Base-by-base conservation (phyloP, 2,888 invertebrate genomes). In the Habrosyne pyritoides region DNA sequence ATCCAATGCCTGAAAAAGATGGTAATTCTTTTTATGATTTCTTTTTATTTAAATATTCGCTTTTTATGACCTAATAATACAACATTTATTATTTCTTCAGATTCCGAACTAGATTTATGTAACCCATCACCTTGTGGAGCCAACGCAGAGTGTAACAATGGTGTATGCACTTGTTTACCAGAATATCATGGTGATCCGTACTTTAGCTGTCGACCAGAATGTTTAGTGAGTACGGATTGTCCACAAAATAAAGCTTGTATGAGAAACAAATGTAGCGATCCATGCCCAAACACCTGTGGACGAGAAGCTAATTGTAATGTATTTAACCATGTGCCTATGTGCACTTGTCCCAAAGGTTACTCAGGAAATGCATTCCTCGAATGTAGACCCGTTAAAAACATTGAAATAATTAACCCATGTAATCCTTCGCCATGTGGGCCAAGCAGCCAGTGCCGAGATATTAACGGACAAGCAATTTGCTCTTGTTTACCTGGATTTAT, bases 121-220 rank as follows among this genome's bases (percentile, higher is more conserved):
- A 93, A 94, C 72, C 94, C 94, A 52, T 94, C 94, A 10, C 95
- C 95, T 0, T 95, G 95, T 81, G 94, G 97, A 47, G 83, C 95
- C 24, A 97, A 97, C 81, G 93, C 97, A 14, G 86, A 94, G 73
- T 97, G 97, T 75, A 81, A 87, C 64, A 91, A 95, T 66, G 96
- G 96, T 46, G 74, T 94, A 52, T 97, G 97, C 71, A 94, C 93
- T 18, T 97, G 97, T 77, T 77, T 96, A 51, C 91, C 94, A 0
- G 95, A 96, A 78, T 96, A 95, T 75, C 94, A 94, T 70, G 97
- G 97, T 22, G 96, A 97, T 87, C 96, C 97, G 2, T 96, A 96
- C 73, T 87, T 93, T 64, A 95, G 95, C 24, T 97, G 97, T 78
- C 93, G 96, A 67, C 97, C 97, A n/a, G 96, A 97, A 86, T 97